These are phyloP conservation scores for Zelostemma sp. DNA, from an alignment of 1,140 invertebrate genomes.

Conservation along the genomic window DNA sequence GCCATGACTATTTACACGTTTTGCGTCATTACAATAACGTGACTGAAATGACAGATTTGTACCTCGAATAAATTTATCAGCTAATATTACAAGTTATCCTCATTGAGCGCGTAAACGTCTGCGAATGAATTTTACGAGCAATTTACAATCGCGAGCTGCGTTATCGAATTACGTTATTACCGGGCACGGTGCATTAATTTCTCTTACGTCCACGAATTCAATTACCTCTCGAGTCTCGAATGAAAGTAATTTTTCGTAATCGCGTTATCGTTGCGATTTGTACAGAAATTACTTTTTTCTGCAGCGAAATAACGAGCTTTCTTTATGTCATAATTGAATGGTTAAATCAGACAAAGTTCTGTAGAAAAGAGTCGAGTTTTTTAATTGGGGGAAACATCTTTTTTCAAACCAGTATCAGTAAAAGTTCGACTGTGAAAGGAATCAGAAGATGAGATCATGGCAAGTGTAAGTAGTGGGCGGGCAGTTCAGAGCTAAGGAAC, in stretches of 20 bases:
- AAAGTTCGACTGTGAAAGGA: constrained; percentile 40
- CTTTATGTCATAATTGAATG: too few relatives aligned
- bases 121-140: not conserved
- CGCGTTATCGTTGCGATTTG: not conserved
- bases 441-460: constrained; percentile 62
- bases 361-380: not conserved
- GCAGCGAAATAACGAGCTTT: not conserved
- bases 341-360: too few relatives aligned
- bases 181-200: constrained; percentile 1
- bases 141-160: not conserved
- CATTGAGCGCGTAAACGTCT: not conserved
- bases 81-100: not conserved
- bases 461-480: constrained; percentile 44
- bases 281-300: not conserved
- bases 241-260: not conserved
- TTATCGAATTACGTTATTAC: not conserved
- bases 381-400: constrained; percentile 2
- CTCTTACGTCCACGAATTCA: not conserved
- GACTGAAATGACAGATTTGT: not conserved
- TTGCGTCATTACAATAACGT: not conserved
- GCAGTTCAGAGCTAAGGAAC: constrained; percentile 19
- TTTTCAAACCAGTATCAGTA: constrained; percentile 18
- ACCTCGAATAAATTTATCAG: too few relatives aligned
- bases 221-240: not conserved
- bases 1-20: not conserved